These are phyloP conservation scores for Discoglossus pictus DNA, from an alignment of 2,797 vertebrate species.

Conservation along the genomic window DNA sequence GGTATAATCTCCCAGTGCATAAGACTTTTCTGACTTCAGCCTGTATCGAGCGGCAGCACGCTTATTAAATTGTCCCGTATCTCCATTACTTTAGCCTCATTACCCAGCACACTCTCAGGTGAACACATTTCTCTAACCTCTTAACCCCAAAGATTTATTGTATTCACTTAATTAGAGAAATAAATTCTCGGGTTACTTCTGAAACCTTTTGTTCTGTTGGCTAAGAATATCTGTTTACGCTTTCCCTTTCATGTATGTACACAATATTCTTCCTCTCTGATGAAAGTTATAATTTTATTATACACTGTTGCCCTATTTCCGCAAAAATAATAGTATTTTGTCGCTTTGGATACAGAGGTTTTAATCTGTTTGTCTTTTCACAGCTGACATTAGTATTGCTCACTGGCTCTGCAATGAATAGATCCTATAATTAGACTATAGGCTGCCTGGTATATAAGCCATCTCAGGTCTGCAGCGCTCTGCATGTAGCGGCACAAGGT, in stretches of 20 bases:
- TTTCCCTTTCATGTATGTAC: neutral
- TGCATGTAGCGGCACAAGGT: too few species aligned
- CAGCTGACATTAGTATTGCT: neutral
- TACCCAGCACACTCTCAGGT: constrained; percentile 3
- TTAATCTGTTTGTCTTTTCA: constrained; percentile 12
- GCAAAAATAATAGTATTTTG: neutral
- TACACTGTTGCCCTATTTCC: neutral
- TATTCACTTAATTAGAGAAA: constrained; percentile 42
- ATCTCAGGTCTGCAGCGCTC: constrained; percentile 4
- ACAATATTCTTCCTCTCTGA: neutral
- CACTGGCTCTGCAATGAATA: neutral
- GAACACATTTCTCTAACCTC: constrained; percentile 19
- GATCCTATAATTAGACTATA: constrained; percentile 12
- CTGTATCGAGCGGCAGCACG: too few species aligned
- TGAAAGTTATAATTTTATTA: constrained; percentile 18
- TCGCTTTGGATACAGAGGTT: neutral
- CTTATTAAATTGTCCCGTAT: constrained; percentile 24
- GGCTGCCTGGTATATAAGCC: neutral
- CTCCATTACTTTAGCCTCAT: constrained; percentile 6
- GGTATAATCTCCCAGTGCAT: too few species aligned
- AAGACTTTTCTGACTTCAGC: too few species aligned
- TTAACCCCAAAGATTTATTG: constrained; percentile 31
- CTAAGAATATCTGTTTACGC: neutral
- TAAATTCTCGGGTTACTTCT: constrained; percentile 36
- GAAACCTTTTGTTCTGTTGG: constrained; percentile 31